Percentiles rank a stretch among this genome's conserved stretches.
Conservation (phyloP, 2,888 invertebrate genomes). For the Amphimallon solstitiale region DNA sequence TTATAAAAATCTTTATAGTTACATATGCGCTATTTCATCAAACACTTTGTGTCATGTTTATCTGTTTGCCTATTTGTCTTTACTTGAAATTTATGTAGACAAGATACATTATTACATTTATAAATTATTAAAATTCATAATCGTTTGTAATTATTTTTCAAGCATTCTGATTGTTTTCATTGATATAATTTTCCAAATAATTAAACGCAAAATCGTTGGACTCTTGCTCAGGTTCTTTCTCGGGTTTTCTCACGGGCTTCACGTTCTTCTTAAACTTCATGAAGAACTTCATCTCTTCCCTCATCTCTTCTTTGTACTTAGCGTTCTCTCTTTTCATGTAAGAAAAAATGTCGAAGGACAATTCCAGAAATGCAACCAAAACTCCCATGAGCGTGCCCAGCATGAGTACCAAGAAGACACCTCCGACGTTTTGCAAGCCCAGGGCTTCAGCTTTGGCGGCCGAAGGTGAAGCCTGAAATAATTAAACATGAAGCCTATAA, state of each 20-base stretch:
- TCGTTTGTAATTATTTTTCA: no score
- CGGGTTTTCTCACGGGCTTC: slow-evolving; percentile 68
- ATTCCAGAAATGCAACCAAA: slow-evolving; percentile 76
- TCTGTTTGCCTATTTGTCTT: no score
- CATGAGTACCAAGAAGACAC: slow-evolving; percentile 82
- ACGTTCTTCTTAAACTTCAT: slow-evolving; percentile 75
- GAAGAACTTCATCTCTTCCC: slow-evolving; percentile 78
- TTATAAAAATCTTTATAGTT: no score
- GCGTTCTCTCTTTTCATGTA: slow-evolving; percentile 62
- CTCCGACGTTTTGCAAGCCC: slow-evolving; percentile 83
- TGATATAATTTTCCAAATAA: slow-evolving; percentile 33
- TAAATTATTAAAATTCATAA: no score
- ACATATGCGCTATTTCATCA: no score
- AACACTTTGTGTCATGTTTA: no score
- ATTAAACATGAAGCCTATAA: no score
- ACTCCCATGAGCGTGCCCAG: slow-evolving; percentile 74
- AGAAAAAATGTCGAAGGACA: slow-evolving; percentile 63
- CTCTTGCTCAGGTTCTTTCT: neutral
- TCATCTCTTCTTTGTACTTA: slow-evolving; percentile 72
- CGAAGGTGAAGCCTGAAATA: slow-evolving; percentile 56
- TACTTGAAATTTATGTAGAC: no score
- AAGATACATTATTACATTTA: no score
- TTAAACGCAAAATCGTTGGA: neutral
- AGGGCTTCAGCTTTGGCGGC: slow-evolving; percentile 67
- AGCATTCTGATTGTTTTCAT: slow-evolving; percentile 28